phyloP scores from a whole-genome alignment of 2,888 invertebrate species.

The Slavum lentiscoides region DNA sequence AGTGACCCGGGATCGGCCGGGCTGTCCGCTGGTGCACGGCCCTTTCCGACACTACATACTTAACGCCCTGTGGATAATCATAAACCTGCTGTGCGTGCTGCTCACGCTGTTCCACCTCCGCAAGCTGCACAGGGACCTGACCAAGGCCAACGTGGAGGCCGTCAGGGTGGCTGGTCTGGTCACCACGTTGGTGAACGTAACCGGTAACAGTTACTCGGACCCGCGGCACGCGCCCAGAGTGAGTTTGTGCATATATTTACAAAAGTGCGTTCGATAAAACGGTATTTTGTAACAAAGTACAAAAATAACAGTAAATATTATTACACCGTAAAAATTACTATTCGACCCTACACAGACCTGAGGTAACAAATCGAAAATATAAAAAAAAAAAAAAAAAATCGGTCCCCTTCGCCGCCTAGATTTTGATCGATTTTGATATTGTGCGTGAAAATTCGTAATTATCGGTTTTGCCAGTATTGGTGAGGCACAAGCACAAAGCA shows the following conservation, averaged over 20 bases:
- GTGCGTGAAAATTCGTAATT: too few relatives aligned
- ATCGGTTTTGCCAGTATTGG: too few relatives aligned
- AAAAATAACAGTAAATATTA: too few relatives aligned
- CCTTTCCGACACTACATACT: conserved; percentile 87
- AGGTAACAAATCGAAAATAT: too few relatives aligned
- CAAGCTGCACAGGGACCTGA: conserved; percentile 77
- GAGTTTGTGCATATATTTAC: conserved; percentile 10
- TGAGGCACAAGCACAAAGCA: too few relatives aligned
- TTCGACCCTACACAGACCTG: too few relatives aligned
- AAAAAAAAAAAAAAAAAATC: too few relatives aligned
- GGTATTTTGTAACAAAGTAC: too few relatives aligned
- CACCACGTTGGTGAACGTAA: conserved; percentile 81
- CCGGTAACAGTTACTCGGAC: conserved; percentile 63
- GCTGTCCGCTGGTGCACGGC: conserved; percentile 83
- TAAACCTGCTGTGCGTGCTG: conserved; percentile 82
- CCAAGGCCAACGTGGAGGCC: conserved; percentile 82
- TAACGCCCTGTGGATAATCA: conserved; percentile 86
- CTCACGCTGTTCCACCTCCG: conserved; percentile 82
- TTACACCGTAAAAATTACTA: too few relatives aligned
- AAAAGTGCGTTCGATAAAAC: too few relatives aligned
- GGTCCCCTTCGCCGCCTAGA: too few relatives aligned
- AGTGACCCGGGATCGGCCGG: conserved; percentile 75
- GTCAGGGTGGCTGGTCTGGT: conserved; percentile 80
- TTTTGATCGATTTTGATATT: too few relatives aligned
- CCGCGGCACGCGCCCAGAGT: conserved; percentile 38